These are phyloP conservation scores for Plecturocebus donacophilus DNA, from an alignment of 2,113 vertebrate genomes.

Conservation along the genomic window DNA sequence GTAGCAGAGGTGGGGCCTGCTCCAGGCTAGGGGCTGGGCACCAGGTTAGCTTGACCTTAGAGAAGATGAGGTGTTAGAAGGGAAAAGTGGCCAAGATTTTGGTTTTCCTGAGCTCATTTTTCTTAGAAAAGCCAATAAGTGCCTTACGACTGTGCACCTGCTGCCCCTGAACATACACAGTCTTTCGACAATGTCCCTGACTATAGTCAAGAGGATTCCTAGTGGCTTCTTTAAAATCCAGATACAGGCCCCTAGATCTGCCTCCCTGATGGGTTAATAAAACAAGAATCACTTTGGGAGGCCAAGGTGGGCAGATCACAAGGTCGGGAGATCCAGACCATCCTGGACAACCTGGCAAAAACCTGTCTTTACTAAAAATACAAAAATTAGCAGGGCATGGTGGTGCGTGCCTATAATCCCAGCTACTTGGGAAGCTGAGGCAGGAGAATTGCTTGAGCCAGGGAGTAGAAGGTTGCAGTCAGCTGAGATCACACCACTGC, in stretches of 20 bases:
- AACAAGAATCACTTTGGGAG: no score
- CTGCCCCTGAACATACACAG: background rate
- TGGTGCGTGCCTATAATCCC: no score
- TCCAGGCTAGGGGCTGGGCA: background rate
- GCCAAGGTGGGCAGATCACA: no score
- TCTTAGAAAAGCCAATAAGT: conserved; percentile 61
- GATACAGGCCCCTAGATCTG: background rate
- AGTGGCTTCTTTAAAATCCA: background rate
- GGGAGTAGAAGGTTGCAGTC: no score
- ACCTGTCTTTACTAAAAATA: no score
- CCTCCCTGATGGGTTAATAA: background rate
- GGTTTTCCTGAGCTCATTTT: conserved; percentile 60
- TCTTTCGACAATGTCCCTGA: background rate
- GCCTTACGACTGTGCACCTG: background rate
- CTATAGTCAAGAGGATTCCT: background rate
- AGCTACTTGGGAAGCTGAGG: no score
- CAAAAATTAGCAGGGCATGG: no score
- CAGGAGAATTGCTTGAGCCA: no score
- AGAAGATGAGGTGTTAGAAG: conserved; percentile 61
- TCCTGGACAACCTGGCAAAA: no score
- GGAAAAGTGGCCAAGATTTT: conserved; percentile 51
- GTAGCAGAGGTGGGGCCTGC: background rate
- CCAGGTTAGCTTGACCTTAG: conserved; percentile 23
- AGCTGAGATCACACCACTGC: no score
- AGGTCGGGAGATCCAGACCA: no score